Conservation (phyloP, 1,140 invertebrate genomes). For the Caenorhabditis briggsae region DNA sequence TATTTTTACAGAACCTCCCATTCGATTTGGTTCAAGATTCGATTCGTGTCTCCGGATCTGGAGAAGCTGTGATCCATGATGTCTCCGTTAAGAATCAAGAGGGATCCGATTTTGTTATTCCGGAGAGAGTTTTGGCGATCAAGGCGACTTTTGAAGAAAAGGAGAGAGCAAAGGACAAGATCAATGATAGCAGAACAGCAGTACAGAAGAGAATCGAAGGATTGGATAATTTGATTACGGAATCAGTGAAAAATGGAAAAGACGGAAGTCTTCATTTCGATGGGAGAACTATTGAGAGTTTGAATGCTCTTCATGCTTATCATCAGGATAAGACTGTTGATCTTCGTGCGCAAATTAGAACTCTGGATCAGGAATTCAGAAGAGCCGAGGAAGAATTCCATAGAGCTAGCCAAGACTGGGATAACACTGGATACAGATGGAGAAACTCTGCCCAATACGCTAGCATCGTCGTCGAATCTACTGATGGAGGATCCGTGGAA, state of each 20-base stretch:
- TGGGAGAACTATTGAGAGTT: constrained; percentile 36
- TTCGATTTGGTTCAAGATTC: constrained; percentile 26
- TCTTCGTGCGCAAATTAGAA: constrained; percentile 20
- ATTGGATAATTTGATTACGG: constrained; percentile 41
- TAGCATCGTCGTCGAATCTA: constrained; percentile 16
- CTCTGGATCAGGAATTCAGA: constrained; percentile 32
- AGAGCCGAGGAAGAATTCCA: constrained; percentile 17
- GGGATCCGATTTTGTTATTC: constrained; percentile 5
- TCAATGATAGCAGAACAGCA: constrained; percentile 10
- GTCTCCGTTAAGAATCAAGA: constrained; percentile 42
- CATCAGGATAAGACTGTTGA: constrained; percentile 15
- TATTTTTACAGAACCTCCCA: constrained; percentile 27
- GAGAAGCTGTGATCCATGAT: constrained; percentile 18
- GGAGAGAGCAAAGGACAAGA: constrained; percentile 16
- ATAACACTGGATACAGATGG: constrained; percentile 52
- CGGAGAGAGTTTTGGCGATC: constrained; percentile 26
- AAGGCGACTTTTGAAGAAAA: constrained; percentile 42
- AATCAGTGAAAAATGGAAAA: constrained; percentile 34
- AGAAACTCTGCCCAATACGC: constrained; percentile 15
- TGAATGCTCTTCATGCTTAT: constrained; percentile 28
- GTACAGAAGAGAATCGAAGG: constrained; percentile 42
- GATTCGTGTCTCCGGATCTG: constrained; percentile 21
- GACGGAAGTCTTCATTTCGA: constrained; percentile 36
- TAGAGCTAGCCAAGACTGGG: constrained; percentile 21
- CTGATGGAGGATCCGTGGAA: not conserved